Base-by-base conservation (phyloP, 1,140 invertebrate species). In the Pemphigus obesinymphae region DNA sequence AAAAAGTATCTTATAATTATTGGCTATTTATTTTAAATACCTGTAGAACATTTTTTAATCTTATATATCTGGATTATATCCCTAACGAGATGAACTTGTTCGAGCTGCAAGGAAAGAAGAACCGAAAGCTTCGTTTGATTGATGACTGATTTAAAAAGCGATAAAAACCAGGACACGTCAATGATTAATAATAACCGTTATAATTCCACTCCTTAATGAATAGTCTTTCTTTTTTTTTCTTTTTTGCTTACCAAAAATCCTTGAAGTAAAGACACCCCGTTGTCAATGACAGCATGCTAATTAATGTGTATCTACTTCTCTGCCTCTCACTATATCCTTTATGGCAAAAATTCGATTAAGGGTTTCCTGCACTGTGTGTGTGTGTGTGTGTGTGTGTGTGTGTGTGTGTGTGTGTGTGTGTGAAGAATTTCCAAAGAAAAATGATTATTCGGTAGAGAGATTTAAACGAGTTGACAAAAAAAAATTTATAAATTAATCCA, bases 201-300 rank as follows among this genome's bases (percentile, higher is more conserved):
- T 80, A 80, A 80, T 80, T 80, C 76, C 37, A 43, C 37, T 80
- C 53, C n/a, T 63, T 80, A 80, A 80, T 80, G 76, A 80, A 80
- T 63, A 80, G 37, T 45, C 43, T 73, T 37, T n/a, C 10, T 45
- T 7, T 45, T 45, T 45, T 6, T 45, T 80, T 76, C 58, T 73
- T 76, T 75, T 76, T 55, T 78, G 73, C 73, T 78, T 58, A 63
- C 37, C 53, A 61, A 80, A 80, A 80, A 80, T 63, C 53, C 76
- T 80, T 17, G 55, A 80, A 61, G 53, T 61, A 43, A 73, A 58
- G 76, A 80, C 76, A 63, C 53, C 55, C 76, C 53, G 76, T 61
- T 80, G 76, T 80, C 76, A 80, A 80, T 80, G 76, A 80, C 76
- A 80, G 76, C 50, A 40, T 80, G 76, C 76, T 80, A 80, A 80